phyloP scores from a whole-genome alignment of 2,797 vertebrate species.

The Enteromius argenteus region DNA sequence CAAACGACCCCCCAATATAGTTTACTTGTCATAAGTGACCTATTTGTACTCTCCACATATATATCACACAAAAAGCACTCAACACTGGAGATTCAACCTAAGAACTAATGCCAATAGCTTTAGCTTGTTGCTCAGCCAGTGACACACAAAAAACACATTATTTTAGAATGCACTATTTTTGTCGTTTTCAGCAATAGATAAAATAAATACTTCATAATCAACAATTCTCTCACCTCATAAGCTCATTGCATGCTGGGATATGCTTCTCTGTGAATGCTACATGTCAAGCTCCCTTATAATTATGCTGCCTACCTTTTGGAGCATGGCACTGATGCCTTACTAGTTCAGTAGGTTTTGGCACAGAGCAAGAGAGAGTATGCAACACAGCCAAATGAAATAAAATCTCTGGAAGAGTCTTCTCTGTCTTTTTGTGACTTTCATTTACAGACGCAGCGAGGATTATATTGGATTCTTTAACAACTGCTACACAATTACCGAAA shows the following conservation, averaged over 20 bases:
- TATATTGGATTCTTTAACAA: conserved; percentile 17
- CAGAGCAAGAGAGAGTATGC: not conserved
- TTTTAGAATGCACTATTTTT: not conserved
- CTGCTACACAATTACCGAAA: conserved; percentile 8
- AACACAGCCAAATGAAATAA: conserved; percentile 18
- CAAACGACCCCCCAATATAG: not conserved
- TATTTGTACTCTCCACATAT: not conserved
- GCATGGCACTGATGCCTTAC: not conserved
- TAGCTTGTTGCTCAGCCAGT: not conserved
- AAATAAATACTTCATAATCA: not conserved
- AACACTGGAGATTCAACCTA: not conserved
- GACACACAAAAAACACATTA: not conserved
- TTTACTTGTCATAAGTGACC: not conserved
- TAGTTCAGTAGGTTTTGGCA: conserved; percentile 1
- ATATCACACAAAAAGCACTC: not conserved
- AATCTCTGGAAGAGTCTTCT: conserved; percentile 4
- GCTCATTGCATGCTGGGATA: not conserved
- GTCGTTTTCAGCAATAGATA: not conserved
- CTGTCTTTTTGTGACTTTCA: conserved; percentile 2
- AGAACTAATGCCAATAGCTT: not conserved
- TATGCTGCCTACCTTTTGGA: conserved; percentile 2
- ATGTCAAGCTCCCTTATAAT: not conserved
- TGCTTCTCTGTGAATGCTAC: not conserved
- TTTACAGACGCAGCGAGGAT: not conserved
- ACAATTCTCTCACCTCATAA: not conserved